Base-by-base conservation (phyloP, 2,797 vertebrate species). In the Myotis planiceps region DNA sequence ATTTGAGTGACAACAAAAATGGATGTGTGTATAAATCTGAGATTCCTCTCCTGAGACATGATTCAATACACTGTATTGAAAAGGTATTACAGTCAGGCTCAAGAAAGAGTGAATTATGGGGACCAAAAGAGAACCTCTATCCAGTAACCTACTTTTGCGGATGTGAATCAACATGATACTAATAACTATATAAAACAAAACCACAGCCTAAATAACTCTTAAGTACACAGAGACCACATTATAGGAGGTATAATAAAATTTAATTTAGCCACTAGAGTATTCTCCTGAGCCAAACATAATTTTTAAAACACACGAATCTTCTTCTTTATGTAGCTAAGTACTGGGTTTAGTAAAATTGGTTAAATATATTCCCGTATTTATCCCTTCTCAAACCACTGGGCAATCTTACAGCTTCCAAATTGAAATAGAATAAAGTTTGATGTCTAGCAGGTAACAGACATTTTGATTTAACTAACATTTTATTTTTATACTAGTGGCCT, bases 61-160 rank as follows among this genome's bases (percentile, higher is more conserved):
- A 88, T 4, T 23, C 93, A 85, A 97, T 96, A 81, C 55, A 95
- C 25, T 96, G 51, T 65, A 96, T 95, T 97, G 93, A 63, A 97
- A 97, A 97, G 90, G 55, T 88, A 94, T 92, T 92, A 72, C 68
- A 80, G 78, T 76, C 71, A 93, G 63, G 51, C 49, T 95, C 81
- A 90, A 97, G 82, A 2, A 1, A 87, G 89, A 79, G 34, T 97
- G 94, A 98, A 79, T 97, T 97, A 96, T 58, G 79, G 82, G 97
- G 92, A 97, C 87, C 92, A 95, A 97, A 96, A 95, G 92, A 80
- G 74, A 93, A 47, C 88, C 18, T 29, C 81, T 29, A 78, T 51
- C 3, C 32, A 32, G 85, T 0, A 0, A 83, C 65, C 84, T 90
- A 15, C 66, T 69, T 93, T 85, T 93, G 66, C 71, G 78, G 85